Conservation (phyloP, 2,113 vertebrate genomes). For the Nanorana parkeri region DNA sequence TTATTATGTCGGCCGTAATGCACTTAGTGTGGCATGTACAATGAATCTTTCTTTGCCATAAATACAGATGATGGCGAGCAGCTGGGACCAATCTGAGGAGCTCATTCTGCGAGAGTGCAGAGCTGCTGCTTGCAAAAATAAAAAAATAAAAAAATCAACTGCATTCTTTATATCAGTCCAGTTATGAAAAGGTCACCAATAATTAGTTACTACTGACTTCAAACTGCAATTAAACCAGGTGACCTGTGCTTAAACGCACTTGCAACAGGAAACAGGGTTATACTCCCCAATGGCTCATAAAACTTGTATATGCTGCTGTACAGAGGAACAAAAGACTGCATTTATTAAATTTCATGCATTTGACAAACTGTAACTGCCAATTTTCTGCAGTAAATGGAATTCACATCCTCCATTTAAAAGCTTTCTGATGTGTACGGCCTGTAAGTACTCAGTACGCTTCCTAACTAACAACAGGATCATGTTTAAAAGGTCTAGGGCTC, state of each 20-base stretch:
- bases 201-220: constrained; percentile 30
- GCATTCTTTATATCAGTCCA: constrained; percentile 23
- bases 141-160: constrained; percentile 11
- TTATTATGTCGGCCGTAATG: constrained; percentile 46
- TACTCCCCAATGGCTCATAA: neutral
- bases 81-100: constrained; percentile 36
- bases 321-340: constrained; percentile 29
- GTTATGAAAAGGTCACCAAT: constrained; percentile 26
- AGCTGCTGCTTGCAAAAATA: constrained; percentile 24
- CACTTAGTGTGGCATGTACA: constrained; percentile 38
- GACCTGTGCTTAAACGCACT: constrained; percentile 35
- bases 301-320: neutral
- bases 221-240: constrained; percentile 43
- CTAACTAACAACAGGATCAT: constrained; percentile 37
- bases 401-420: constrained; percentile 28
- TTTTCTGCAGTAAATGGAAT: constrained; percentile 37
- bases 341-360: constrained; percentile 49
- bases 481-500: constrained; percentile 18
- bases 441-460: constrained; percentile 1
- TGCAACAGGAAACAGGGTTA: neutral
- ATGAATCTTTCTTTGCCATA: constrained; percentile 36
- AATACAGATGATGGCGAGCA: constrained; percentile 39
- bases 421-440: constrained; percentile 17
- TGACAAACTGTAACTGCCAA: constrained; percentile 47
- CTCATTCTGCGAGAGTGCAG: constrained; percentile 8